A percentile compares a stretch with the other conserved stretches of the same genome.
Conservation (phyloP, 2,113 vertebrate genomes). For the Clarias batrachus region DNA sequence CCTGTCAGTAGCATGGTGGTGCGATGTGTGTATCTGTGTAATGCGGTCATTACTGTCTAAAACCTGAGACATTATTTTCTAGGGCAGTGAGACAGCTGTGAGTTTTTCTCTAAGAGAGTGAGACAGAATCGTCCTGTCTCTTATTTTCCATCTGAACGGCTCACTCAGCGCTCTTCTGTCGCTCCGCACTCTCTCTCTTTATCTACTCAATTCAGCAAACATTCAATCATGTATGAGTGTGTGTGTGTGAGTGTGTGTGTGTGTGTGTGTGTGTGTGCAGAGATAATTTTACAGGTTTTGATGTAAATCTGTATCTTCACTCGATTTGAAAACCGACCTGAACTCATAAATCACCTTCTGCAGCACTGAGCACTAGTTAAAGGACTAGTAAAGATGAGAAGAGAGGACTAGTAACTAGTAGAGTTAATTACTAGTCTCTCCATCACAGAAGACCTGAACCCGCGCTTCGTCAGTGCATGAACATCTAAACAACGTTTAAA, state of each 20-base stretch:
- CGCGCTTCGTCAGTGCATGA: not conserved
- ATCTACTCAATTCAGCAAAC: conserved; percentile 19
- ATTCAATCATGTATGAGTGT: not conserved
- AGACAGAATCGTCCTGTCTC: not conserved
- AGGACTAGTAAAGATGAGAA: not conserved
- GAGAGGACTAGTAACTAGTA: not conserved
- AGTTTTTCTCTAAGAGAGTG: not conserved
- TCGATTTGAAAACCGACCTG: not conserved
- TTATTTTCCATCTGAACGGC: not conserved
- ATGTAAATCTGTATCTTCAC: not conserved
- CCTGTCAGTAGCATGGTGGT: not conserved
- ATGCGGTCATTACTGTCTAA: not conserved
- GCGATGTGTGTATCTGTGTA: not conserved
- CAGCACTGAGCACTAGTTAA: not conserved
- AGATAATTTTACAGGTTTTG: not conserved
- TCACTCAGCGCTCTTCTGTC: not conserved
- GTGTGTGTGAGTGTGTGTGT: conserved; percentile 1
- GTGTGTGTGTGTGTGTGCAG: conserved; percentile 16
- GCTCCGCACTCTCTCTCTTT: not conserved
- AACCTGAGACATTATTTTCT: not conserved
- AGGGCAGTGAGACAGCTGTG: not conserved
- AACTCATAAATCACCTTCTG: not conserved
- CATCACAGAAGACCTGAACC: not conserved
- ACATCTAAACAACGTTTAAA: not conserved
- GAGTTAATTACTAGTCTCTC: not conserved